Base-by-base conservation (phyloP, 2,888 invertebrate genomes). In the Augiades crinisus region DNA sequence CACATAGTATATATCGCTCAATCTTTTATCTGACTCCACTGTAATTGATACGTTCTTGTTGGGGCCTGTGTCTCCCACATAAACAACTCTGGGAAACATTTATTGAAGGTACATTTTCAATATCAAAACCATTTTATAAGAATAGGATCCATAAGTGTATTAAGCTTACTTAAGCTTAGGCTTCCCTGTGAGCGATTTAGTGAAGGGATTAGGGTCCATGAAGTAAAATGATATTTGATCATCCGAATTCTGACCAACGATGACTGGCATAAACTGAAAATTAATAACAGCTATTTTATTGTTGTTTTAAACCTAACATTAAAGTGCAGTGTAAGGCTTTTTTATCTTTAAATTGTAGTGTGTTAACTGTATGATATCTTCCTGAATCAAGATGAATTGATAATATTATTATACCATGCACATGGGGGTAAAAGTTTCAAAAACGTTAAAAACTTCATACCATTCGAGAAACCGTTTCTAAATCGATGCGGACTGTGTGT, bases 141-240 rank as follows among this genome's bases (percentile, higher is more conserved):
- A n/a, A n/a, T n/a, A n/a, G n/a, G n/a, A n/a, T n/a, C n/a, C n/a
- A n/a, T n/a, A n/a, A n/a, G n/a, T n/a, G n/a, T n/a, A n/a, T n/a
- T n/a, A n/a, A 34, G 3, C 81, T 75, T 75, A 93, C 93, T 93
- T 92, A 1, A 93, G 65, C 68, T 91, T 91, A 0, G 93, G 92
- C 59, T 91, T 92, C 21, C 93, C 93, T 40, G 90, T 92, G 38
- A 92, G 64, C 0, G 93, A 92, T 67, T 92, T 93, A 30, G 78
- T 68, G 59, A 91, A 92, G 27, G 91, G 88, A 49, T 91, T 91
- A 0, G 91, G 90, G 62, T 92, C 92, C 67, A 91, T 90, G 36
- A 82, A 79, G 58, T 91, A 92, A 14, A 90, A 68, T 3, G 79
- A 70, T 36, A 93, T 72, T 58, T 90, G 75, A 59, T 91, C 84